Percentiles rank a stretch among this genome's conserved stretches.
Evolutionary conservation across 2,113 vertebrate species (phyloP).

Genomic region (Chaetodon trifascialis): DNA sequence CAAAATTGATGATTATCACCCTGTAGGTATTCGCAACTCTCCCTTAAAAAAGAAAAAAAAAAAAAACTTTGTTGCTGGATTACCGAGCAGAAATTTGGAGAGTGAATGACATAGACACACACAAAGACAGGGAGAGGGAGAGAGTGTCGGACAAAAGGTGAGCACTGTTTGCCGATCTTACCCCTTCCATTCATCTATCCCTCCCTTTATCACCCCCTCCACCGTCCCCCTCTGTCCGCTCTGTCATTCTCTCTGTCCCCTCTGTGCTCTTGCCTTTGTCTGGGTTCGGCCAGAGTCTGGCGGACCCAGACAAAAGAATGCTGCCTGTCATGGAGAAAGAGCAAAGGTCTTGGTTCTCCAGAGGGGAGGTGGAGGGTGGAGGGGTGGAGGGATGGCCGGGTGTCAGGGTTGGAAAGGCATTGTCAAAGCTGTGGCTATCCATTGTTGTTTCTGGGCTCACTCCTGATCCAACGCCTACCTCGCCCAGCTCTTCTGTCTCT

Average conservation of each 20-base stretch:
- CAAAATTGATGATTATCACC: not conserved
- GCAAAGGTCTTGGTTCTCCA: slow-evolving; percentile 72
- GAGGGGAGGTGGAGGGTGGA: not conserved
- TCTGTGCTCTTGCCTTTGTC: slow-evolving; percentile 76
- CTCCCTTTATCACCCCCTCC: slow-evolving; percentile 27
- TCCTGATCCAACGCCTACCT: slow-evolving; percentile 52
- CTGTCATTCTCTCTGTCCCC: slow-evolving; percentile 56
- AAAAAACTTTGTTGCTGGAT: slow-evolving; percentile 41
- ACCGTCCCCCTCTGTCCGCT: slow-evolving; percentile 39
- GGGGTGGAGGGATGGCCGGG: not conserved
- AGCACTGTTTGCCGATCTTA: slow-evolving; percentile 62
- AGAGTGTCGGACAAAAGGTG: slow-evolving; percentile 76
- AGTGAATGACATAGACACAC: slow-evolving; percentile 43
- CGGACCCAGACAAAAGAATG: slow-evolving; percentile 69
- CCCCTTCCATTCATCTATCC: slow-evolving; percentile 58
- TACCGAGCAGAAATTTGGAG: slow-evolving; percentile 15
- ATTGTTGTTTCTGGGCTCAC: slow-evolving; percentile 68
- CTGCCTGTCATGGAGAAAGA: slow-evolving; percentile 78
- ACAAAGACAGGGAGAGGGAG: slow-evolving; percentile 22
- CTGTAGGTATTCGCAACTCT: not conserved
- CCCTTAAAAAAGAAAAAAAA: not conserved
- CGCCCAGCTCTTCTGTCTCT: slow-evolving; percentile 21
- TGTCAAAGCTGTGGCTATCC: slow-evolving; percentile 75
- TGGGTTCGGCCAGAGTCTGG: slow-evolving; percentile 71
- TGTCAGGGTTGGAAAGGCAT: slow-evolving; percentile 70